phyloP scores from a whole-genome alignment of 1,140 invertebrate genomes.

The Coenobita brevimanus region DNA sequence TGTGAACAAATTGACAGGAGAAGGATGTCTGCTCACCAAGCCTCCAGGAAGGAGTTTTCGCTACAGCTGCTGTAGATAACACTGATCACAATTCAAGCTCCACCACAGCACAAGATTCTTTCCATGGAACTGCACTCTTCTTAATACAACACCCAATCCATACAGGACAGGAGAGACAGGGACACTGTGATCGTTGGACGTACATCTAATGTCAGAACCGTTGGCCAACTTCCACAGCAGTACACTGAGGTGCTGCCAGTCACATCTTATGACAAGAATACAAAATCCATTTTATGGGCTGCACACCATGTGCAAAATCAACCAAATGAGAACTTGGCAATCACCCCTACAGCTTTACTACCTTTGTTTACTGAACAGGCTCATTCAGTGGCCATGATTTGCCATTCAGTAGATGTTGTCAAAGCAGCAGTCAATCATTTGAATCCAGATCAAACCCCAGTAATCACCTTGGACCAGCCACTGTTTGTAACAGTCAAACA shows the following conservation, averaged over 20 bases:
- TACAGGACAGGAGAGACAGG: constrained; percentile 16
- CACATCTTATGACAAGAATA: constrained; percentile 28
- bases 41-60: neutral
- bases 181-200: constrained; percentile 12
- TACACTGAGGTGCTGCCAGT: constrained; percentile 14
- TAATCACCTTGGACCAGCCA: constrained; percentile 8
- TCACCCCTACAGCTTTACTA: constrained; percentile 26
- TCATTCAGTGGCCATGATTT: constrained; percentile 27
- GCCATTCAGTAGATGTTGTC: constrained; percentile 24
- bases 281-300: too few relatives aligned
- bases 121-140: neutral
- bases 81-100: constrained; percentile 8
- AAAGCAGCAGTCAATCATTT: constrained; percentile 22
- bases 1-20: too few relatives aligned
- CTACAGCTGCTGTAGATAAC: constrained; percentile 14
- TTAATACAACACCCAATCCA: constrained; percentile 22
- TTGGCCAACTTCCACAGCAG: constrained; percentile 7
- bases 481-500: constrained; percentile 16
- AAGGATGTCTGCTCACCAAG: too few relatives aligned
- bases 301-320: constrained; percentile 18
- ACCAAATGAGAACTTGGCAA: constrained; percentile 19
- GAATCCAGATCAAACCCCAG: constrained; percentile 9
- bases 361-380: constrained; percentile 10
- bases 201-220: constrained; percentile 10
- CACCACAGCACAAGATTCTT: constrained; percentile 6